These are phyloP conservation scores for Heloderma charlesbogerti DNA, from an alignment of 2,113 vertebrate species.

Conservation along the genomic window DNA sequence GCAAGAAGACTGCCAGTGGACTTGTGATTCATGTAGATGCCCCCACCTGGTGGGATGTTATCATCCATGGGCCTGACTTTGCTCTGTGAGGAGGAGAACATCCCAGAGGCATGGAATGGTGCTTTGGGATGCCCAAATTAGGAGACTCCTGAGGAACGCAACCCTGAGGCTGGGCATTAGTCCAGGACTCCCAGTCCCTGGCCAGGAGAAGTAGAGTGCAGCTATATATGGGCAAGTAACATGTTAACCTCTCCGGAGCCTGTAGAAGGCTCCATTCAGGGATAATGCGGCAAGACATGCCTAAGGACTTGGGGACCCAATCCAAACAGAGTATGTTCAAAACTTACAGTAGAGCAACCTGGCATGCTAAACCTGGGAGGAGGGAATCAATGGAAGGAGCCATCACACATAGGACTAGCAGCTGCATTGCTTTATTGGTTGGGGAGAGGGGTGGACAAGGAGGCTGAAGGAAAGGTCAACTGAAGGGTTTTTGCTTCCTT, in stretches of 20 bases:
- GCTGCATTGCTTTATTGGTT: not conserved
- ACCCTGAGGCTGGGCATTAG: not conserved
- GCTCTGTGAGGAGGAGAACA: not conserved
- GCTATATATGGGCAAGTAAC: slow-evolving; percentile 33
- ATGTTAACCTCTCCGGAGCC: not conserved
- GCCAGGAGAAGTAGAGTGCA: not conserved
- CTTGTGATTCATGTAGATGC: not conserved
- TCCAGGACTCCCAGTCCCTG: slow-evolving; percentile 17
- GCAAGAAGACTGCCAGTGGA: not conserved
- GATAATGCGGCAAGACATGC: too few species aligned
- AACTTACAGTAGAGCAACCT: not conserved
- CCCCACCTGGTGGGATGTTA: not conserved
- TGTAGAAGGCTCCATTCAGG: not conserved
- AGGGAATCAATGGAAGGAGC: not conserved
- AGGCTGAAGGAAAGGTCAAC: not conserved
- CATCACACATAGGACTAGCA: not conserved
- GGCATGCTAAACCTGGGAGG: not conserved
- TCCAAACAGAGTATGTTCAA: not conserved
- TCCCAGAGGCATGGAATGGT: not conserved
- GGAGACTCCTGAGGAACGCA: slow-evolving; percentile 5
- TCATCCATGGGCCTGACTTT: not conserved
- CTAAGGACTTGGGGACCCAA: not conserved
- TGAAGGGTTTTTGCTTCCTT: not conserved
- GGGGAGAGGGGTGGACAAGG: too few species aligned
- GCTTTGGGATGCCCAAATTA: slow-evolving; percentile 38